Conservation (phyloP, 2,113 vertebrate species). For the Callipepla californica region DNA sequence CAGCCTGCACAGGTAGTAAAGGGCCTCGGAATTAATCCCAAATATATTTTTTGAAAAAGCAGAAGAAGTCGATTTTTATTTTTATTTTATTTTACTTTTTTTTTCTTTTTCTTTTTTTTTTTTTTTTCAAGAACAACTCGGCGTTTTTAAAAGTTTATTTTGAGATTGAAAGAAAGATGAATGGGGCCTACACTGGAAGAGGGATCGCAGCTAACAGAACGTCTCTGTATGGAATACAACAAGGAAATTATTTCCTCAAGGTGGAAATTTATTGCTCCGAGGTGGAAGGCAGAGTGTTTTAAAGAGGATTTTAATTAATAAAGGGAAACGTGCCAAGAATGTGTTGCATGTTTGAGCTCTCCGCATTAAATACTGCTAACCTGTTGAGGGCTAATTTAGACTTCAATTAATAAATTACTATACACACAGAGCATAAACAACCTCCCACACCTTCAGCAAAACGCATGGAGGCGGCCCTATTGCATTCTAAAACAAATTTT, state of each 20-base stretch:
- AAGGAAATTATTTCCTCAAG: slow-evolving; percentile 72
- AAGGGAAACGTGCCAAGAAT: slow-evolving; percentile 63
- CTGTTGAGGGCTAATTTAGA: slow-evolving; percentile 51
- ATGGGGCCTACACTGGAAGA: slow-evolving; percentile 1
- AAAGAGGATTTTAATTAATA: slow-evolving; percentile 76
- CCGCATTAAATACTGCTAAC: slow-evolving; percentile 40
- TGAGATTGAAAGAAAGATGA: slow-evolving; percentile 45
- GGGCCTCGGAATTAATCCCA: neutral
- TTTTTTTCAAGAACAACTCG: neutral
- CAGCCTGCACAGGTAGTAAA: slow-evolving; percentile 20
- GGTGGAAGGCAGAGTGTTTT: slow-evolving; percentile 66
- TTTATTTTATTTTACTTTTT: neutral
- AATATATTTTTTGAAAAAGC: neutral
- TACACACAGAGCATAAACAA: neutral
- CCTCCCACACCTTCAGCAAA: slow-evolving; percentile 2
- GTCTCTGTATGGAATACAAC: slow-evolving; percentile 69
- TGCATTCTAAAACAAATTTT: neutral
- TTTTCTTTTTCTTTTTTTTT: rapidly evolving
- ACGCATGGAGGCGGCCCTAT: neutral
- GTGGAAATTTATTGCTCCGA: slow-evolving; percentile 67
- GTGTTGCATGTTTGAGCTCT: slow-evolving; percentile 39
- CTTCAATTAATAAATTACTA: slow-evolving; percentile 54
- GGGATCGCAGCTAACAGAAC: slow-evolving; percentile 54
- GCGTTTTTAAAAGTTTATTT: slow-evolving; percentile 48
- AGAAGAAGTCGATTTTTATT: neutral